Evolutionary conservation across 2,113 vertebrate species (phyloP).

Genomic region (Pavo muticus): DNA sequence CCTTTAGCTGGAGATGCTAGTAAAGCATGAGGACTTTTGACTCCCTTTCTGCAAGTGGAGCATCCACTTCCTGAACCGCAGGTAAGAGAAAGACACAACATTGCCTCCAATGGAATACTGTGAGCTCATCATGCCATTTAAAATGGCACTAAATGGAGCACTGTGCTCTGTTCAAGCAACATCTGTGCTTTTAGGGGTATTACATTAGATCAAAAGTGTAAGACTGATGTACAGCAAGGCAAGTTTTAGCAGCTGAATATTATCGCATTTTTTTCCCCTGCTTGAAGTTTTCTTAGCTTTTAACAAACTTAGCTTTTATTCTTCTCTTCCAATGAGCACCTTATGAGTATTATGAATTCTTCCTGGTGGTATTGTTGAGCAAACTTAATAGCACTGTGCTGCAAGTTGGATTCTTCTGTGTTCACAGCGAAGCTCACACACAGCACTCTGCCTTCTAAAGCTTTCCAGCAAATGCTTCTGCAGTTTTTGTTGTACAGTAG

Average conservation of each 20-base stretch:
- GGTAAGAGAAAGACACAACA: not conserved
- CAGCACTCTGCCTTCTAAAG: conserved; percentile 10
- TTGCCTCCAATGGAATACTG: not conserved
- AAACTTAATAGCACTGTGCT: not conserved
- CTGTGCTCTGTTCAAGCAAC: not conserved
- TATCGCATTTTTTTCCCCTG: not conserved
- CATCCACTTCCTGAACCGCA: not conserved
- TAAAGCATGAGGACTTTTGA: not conserved
- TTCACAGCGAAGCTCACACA: not conserved
- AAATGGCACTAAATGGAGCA: not conserved
- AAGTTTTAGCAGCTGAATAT: not conserved
- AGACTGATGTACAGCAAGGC: not conserved
- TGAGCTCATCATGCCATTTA: not conserved
- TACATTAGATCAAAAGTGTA: accelerated
- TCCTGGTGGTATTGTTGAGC: not conserved
- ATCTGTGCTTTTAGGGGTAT: not conserved
- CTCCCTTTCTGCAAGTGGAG: not conserved
- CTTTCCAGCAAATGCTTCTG: not conserved
- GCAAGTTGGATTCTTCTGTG: not conserved
- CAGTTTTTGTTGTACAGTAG: not conserved
- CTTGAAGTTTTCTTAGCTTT: not conserved
- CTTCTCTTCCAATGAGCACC: not conserved
- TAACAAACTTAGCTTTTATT: not conserved
- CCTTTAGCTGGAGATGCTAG: not conserved
- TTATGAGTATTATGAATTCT: not conserved